Evolutionary conservation across 2,113 vertebrate genomes (phyloP).

Genomic region (crab-eating macaque (Macaca fascicularis)): DNA sequence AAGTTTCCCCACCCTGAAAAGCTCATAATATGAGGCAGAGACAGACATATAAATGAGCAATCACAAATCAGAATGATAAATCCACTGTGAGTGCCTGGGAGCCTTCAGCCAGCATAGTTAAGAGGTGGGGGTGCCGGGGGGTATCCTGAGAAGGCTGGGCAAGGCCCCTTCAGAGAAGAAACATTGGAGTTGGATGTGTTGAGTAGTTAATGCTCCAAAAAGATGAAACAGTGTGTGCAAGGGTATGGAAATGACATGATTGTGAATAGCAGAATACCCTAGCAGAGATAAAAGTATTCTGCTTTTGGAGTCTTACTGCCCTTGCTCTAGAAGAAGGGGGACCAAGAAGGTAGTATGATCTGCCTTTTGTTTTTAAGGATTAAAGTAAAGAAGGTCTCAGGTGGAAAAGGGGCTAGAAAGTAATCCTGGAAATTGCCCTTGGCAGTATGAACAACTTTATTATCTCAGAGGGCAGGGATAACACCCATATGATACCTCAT

Average conservation of each 20-base stretch:
- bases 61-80: background rate
- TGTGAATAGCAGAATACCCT: background rate
- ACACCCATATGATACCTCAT: background rate
- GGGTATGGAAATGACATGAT: background rate
- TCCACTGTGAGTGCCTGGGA: background rate
- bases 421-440: background rate
- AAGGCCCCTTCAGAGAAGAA: background rate
- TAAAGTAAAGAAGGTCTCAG: background rate
- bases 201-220: background rate
- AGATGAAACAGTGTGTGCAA: background rate
- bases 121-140: background rate
- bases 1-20: background rate
- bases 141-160: background rate
- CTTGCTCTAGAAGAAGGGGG: background rate
- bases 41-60: background rate
- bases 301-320: background rate
- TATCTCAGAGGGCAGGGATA: background rate
- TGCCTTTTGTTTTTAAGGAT: slow-evolving; percentile 37
- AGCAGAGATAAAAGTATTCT: background rate
- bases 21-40: background rate
- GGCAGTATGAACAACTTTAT: background rate
- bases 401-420: background rate
- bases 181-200: background rate
- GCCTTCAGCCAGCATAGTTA: background rate
- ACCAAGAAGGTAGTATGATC: background rate